These are phyloP conservation scores for Pseudomyrmex flavicornis DNA, from an alignment of 1,140 invertebrate species.

Conservation along the genomic window DNA sequence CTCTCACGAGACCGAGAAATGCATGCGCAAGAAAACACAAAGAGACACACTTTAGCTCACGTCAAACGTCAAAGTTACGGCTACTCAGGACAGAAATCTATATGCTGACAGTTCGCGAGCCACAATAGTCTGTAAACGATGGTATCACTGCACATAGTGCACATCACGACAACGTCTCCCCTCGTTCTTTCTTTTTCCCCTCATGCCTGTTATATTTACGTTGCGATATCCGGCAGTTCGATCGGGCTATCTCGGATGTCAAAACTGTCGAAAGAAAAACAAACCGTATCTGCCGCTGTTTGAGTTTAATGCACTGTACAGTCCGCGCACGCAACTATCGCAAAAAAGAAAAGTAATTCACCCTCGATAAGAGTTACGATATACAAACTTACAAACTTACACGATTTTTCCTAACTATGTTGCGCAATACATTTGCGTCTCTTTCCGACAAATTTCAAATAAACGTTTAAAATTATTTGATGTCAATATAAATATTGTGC, in stretches of 20 bases:
- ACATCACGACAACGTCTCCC: conserved; percentile 9
- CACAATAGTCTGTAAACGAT: conserved; percentile 46
- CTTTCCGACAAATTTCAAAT: neutral
- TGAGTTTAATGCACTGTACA: conserved; percentile 28
- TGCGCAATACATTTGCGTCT: neutral
- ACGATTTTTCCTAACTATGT: neutral
- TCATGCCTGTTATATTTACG: conserved; percentile 15
- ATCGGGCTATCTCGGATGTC: conserved; percentile 42
- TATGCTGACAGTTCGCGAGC: conserved; percentile 40
- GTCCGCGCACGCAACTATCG: conserved; percentile 23
- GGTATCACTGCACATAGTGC: conserved; percentile 22
- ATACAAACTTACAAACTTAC: too few relatives aligned
- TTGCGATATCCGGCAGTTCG: conserved; percentile 39
- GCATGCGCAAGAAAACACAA: conserved; percentile 76
- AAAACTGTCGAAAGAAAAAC: conserved; percentile 45
- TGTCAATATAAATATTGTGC: neutral
- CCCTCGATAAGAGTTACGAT: conserved; percentile 19
- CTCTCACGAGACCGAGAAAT: conserved; percentile 53
- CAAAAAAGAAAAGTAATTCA: neutral
- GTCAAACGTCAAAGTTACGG: conserved; percentile 28
- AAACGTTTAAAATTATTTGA: neutral
- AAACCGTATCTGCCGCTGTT: conserved; percentile 39
- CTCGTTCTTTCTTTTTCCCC: neutral
- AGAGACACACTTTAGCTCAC: conserved; percentile 13
- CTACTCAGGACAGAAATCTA: conserved; percentile 33